A percentile compares a stretch with the other conserved stretches of the same genome.
Evolutionary conservation across 1,140 invertebrate species (phyloP).

Genomic region (Zaprionus nigranus): DNA sequence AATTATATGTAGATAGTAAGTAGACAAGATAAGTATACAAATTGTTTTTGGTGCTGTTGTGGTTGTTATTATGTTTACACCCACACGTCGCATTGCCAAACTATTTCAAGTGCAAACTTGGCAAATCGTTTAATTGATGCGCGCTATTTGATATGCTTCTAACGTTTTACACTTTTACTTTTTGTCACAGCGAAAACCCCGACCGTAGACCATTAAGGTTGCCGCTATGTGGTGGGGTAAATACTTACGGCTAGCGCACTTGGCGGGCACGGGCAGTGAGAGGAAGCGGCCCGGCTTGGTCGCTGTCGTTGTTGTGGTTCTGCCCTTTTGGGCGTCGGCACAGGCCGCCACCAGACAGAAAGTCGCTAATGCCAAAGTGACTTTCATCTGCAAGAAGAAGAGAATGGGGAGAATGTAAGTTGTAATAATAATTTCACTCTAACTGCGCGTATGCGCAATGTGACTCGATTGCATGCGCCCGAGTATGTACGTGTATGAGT

Average conservation of each 20-base stretch:
- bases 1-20: slow-evolving; percentile 20
- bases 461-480: slow-evolving; percentile 28
- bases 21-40: slow-evolving; percentile 11
- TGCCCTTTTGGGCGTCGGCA: slow-evolving; percentile 73
- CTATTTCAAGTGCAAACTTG: slow-evolving; percentile 79
- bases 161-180: slow-evolving; percentile 71
- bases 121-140: slow-evolving; percentile 36
- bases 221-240: not conserved
- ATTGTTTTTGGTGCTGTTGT: slow-evolving; percentile 23
- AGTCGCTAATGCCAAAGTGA: slow-evolving; percentile 83
- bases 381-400: slow-evolving; percentile 77
- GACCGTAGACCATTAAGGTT: slow-evolving; percentile 12
- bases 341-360: slow-evolving; percentile 82
- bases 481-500: slow-evolving; percentile 15
- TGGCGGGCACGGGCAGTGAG: slow-evolving; percentile 90
- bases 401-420: slow-evolving; percentile 14
- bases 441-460: slow-evolving; percentile 67
- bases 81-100: slow-evolving; percentile 77
- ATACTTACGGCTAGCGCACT: slow-evolving; percentile 92
- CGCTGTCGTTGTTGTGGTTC: slow-evolving; percentile 81
- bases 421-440: not conserved
- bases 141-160: slow-evolving; percentile 60
- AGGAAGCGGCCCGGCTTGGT: slow-evolving; percentile 89
- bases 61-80: slow-evolving; percentile 30
- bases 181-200: slow-evolving; percentile 37